Conservation (phyloP, 30 jellyfish, hydroid and myxozoan genomes). For the Turritopsis dohrnii region DNA sequence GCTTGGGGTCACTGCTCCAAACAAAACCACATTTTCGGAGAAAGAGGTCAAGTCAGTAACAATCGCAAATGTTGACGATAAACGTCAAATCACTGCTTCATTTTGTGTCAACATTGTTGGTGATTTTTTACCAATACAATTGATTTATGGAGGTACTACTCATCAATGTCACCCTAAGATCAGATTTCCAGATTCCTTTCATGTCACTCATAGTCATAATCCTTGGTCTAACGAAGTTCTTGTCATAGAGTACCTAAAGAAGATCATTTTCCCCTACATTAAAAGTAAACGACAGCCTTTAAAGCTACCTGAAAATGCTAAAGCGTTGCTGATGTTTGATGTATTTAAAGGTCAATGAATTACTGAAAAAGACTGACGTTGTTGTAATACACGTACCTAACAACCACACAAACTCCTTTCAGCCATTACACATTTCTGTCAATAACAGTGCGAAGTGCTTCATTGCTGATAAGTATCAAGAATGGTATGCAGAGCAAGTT, state of each 20-base stretch:
- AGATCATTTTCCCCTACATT: constrained; percentile 15
- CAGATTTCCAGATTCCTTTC: constrained; percentile 18
- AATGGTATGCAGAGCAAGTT: too few species aligned
- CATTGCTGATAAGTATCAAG: too few species aligned
- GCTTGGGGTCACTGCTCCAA: background rate
- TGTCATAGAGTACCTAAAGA: constrained; percentile 40
- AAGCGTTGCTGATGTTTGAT: constrained; percentile 47
- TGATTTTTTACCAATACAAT: constrained; percentile 47
- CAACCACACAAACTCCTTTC: too few species aligned
- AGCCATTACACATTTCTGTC: too few species aligned
- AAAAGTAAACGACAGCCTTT: constrained; percentile 24
- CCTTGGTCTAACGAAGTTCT: constrained; percentile 43
- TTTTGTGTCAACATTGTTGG: constrained; percentile 39
- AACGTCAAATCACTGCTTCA: constrained; percentile 46
- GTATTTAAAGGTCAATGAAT: constrained; percentile 50
- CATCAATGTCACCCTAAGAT: constrained; percentile 41
- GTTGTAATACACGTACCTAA: too few species aligned
- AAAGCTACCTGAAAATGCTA: constrained; percentile 31
- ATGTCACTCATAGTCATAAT: constrained; percentile 41
- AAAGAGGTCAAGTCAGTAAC: constrained; percentile 41
- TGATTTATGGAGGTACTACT: constrained; percentile 37
- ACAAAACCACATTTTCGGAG: constrained; percentile 25
- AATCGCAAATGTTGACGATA: constrained; percentile 42
- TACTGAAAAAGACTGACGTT: too few species aligned
- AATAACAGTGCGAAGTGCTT: too few species aligned